These are phyloP conservation scores for Cliona cf. orientalis DNA, from an alignment of 37 sponge, comb jelly and placozoan genomes.

Conservation along the genomic window DNA sequence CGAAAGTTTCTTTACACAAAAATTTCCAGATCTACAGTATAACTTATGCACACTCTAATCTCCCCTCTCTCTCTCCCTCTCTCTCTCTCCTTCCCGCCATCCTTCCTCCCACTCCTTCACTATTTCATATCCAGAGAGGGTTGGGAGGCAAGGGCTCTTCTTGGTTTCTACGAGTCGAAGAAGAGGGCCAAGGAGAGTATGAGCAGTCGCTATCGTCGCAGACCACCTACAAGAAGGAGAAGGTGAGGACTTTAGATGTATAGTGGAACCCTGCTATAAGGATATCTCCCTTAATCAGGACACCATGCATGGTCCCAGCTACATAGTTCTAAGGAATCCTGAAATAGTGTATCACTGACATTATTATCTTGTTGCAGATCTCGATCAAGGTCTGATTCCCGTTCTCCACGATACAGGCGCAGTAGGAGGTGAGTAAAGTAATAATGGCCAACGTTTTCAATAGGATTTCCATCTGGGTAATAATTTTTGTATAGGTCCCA, in stretches of 20 bases:
- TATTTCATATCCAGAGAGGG: conserved; percentile 79
- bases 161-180: conserved; percentile 84
- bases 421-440: not conserved
- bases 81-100: not conserved
- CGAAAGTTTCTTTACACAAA: too few relatives aligned
- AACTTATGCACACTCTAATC: too few relatives aligned
- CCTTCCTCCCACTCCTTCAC: not conserved
- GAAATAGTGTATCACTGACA: not conserved
- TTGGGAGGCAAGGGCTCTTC: conserved; percentile 90
- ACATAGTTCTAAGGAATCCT: too few relatives aligned
- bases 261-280: not conserved
- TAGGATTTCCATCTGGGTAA: too few relatives aligned
- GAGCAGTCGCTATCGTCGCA: not conserved
- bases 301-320: too few relatives aligned
- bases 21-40: too few relatives aligned
- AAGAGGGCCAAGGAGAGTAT: conserved; percentile 40
- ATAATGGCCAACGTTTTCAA: too few relatives aligned
- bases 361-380: conserved; percentile 10
- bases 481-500: not conserved
- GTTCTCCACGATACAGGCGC: conserved; percentile 35
- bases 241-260: not conserved
- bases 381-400: conserved; percentile 44
- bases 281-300: too few relatives aligned
- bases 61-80: too few relatives aligned
- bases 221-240: conserved; percentile 31